Percentiles rank a stretch among this genome's conserved stretches.
Conservation (phyloP, 2,797 vertebrate genomes). For the Glossophaga mutica region DNA sequence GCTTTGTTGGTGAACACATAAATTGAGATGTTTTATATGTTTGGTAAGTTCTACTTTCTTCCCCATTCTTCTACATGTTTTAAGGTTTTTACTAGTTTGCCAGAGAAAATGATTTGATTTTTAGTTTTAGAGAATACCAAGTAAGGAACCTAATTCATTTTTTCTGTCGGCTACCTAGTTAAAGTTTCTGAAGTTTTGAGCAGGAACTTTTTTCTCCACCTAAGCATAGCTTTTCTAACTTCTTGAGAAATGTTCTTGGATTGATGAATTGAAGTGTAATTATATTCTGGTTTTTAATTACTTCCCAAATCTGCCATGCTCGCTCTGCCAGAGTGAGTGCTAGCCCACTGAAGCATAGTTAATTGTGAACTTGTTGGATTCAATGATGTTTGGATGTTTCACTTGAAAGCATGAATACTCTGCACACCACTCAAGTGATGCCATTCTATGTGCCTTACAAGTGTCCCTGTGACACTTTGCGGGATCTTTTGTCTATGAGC, state of each 20-base stretch:
- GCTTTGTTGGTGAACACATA: constrained; percentile 20
- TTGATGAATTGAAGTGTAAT: constrained; percentile 44
- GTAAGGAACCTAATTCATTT: neutral
- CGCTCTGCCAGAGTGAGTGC: constrained; percentile 17
- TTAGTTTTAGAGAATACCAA: neutral
- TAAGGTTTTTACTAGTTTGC: constrained; percentile 24
- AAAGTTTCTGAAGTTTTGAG: constrained; percentile 3
- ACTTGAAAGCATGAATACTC: constrained; percentile 32
- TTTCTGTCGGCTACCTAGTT: neutral
- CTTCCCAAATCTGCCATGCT: constrained; percentile 34
- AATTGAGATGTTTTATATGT: constrained; percentile 8
- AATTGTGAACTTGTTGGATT: constrained; percentile 39
- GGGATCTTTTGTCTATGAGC: constrained; percentile 63
- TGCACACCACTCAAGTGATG: constrained; percentile 50
- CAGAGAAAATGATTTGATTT: neutral
- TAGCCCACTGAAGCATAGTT: constrained; percentile 6
- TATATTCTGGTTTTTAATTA: constrained; percentile 56
- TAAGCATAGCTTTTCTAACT: neutral
- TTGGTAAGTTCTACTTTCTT: constrained; percentile 15
- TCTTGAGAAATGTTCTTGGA: constrained; percentile 31
- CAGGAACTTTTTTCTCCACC: neutral
- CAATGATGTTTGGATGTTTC: constrained; percentile 41
- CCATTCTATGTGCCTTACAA: constrained; percentile 47
- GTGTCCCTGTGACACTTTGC: constrained; percentile 66
- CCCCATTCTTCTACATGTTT: neutral